Evolutionary conservation across 2,888 invertebrate genomes (phyloP).

Genomic region (Tipula helvola): DNA sequence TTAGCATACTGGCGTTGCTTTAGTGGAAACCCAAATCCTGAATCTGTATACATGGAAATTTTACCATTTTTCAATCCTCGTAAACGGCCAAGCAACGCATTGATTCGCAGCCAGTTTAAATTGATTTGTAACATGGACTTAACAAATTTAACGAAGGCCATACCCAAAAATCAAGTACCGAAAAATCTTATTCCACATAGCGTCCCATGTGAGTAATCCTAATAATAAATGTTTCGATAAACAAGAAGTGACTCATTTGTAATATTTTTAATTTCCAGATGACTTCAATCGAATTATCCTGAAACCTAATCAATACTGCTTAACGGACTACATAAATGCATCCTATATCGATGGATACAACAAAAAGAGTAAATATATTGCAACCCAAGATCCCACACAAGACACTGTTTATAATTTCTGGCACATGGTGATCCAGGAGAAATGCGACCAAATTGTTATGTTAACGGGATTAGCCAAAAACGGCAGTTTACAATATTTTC

Average conservation of each 20-base stretch:
- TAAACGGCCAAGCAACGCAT: not conserved
- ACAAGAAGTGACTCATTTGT: not conserved
- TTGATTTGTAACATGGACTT: not conserved
- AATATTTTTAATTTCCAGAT: slow-evolving; percentile 34
- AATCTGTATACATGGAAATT: too few relatives aligned
- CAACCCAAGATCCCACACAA: slow-evolving; percentile 59
- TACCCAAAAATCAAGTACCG: not conserved
- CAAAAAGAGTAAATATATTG: slow-evolving; percentile 54
- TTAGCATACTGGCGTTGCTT: not conserved
- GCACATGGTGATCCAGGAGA: slow-evolving; percentile 61
- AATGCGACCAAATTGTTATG: slow-evolving; percentile 55
- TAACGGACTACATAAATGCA: slow-evolving; percentile 63
- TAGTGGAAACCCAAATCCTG: not conserved
- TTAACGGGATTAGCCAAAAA: slow-evolving; percentile 55
- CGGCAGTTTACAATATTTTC: too few relatives aligned
- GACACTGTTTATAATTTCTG: slow-evolving; percentile 58
- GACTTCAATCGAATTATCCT: slow-evolving; percentile 53
- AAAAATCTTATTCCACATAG: not conserved
- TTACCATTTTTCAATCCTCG: not conserved
- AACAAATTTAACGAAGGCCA: not conserved
- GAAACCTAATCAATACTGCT: slow-evolving; percentile 40
- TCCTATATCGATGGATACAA: slow-evolving; percentile 56
- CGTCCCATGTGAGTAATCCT: not conserved
- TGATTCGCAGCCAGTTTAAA: not conserved
- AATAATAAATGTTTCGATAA: not conserved